Evolutionary conservation across 1,140 invertebrate genomes (phyloP), one percentile per base, ranked within the genome.

Genomic region (Drosophila sechellia): DNA sequence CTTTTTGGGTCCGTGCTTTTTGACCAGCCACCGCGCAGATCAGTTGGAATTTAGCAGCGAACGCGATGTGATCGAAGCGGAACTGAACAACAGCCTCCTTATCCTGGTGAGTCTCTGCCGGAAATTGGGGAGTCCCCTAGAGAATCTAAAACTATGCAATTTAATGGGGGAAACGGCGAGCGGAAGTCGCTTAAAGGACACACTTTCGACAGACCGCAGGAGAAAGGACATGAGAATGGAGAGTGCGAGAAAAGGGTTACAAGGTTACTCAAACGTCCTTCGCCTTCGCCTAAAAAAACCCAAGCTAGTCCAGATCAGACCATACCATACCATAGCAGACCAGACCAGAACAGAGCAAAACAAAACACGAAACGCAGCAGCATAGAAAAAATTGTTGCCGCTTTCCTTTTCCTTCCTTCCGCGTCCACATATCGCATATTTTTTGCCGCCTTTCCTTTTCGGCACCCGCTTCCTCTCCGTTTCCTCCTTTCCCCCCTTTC

Each of bases 201-300:
- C 71, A 84, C 53, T 84, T 80, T 77, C 54, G 60, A 65, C 55
- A 50, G 42, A 65, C 83, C 74, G 59, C 84, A 83, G 63, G 27
- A 22, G 42, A 54, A 52, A 50, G 70, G 31, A 50, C 25, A 31
- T 15, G 40, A 6, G 48, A 61, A 52, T 48, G 53, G 25, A 55
- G 34, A 31, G 31, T 55, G 60, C 53, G 49, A 65, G 61, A 87
- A 90, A 91, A 91, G 78, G 89, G 89, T 91, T 91, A 91, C 89
- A 91, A 91, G 89, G 89, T 91, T 91, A 91, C 68, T 72, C 72
- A 81, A 91, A 91, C 84, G 89, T 84, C 89, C 89, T 91, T 91
- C 89, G 81, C 86, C 87, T 89, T 87, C 72, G 77, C 77, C 77
- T 77, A 66, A 86, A 81, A 66, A 58, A 64, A 77, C 31, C 60